Conservation (phyloP, 2,888 invertebrate species). For the Chrysina gloriosa region DNA sequence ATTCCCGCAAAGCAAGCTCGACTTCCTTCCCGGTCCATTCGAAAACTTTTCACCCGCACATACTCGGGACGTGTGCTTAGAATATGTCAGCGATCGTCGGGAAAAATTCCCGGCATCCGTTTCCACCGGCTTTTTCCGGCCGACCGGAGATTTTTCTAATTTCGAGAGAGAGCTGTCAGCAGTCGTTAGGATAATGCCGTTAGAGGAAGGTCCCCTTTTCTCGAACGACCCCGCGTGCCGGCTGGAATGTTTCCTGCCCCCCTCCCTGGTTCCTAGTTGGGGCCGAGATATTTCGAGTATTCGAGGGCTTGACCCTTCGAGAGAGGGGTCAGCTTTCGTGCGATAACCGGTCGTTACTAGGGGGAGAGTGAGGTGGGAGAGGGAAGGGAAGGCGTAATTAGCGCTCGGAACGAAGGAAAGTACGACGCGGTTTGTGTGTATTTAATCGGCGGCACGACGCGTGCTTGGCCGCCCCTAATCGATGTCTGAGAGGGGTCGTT, state of each 20-base stretch:
- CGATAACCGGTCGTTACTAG: too few relatives aligned
- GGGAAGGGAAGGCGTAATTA: too few relatives aligned
- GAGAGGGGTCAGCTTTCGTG: too few relatives aligned
- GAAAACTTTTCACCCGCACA: neutral
- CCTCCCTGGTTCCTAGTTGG: neutral
- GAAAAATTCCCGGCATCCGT: neutral
- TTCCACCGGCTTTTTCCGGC: constrained; percentile 1
- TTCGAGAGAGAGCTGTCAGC: constrained; percentile 18
- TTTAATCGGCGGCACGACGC: too few relatives aligned
- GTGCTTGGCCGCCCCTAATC: too few relatives aligned
- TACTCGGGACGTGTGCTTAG: neutral
- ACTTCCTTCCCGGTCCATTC: neutral
- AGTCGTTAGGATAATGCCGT: constrained; percentile 33
- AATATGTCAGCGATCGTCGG: neutral
- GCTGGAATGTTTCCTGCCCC: too few relatives aligned
- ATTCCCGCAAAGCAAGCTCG: neutral
- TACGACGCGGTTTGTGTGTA: too few relatives aligned
- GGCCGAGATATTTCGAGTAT: neutral
- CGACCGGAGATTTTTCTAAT: constrained; percentile 30
- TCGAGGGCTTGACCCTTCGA: too few relatives aligned
- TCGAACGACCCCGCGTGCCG: neutral
- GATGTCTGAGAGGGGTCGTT: too few relatives aligned
- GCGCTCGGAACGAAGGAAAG: too few relatives aligned
- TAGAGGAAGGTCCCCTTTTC: constrained; percentile 21
- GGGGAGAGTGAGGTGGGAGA: too few relatives aligned